A percentile compares a stretch with the other conserved stretches of the same genome.
phyloP scores from a whole-genome alignment of 2,113 vertebrate genomes.

The Amia ocellicauda region DNA sequence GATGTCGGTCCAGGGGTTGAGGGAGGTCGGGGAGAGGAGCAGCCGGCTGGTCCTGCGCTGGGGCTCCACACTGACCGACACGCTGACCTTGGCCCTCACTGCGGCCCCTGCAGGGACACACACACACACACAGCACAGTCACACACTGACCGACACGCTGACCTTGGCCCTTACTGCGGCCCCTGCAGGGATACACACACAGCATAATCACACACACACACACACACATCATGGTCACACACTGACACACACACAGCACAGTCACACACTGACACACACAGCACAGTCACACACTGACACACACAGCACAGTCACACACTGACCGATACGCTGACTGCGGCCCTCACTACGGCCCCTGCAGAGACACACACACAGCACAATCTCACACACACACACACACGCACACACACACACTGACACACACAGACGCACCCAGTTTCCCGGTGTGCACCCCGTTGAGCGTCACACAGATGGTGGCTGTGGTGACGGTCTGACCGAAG shows the following conservation, averaged over 20 bases:
- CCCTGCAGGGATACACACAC: background rate
- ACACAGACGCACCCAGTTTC: conserved; percentile 19
- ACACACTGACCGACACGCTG: conserved; percentile 26
- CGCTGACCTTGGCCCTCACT: conserved; percentile 20
- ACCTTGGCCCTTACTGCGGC: conserved; percentile 23
- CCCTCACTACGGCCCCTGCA: conserved; percentile 16
- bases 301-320: conserved; percentile 21
- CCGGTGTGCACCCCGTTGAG: conserved; percentile 24
- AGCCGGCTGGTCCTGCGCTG: conserved; percentile 16
- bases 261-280: too few species aligned
- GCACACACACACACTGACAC: background rate
- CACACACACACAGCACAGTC: background rate
- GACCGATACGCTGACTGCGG: conserved; percentile 26
- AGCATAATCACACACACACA: background rate
- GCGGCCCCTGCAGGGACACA: conserved; percentile 12
- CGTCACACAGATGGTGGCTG: conserved; percentile 25
- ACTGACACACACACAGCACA: too few species aligned
- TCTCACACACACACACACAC: background rate
- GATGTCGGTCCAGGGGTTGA: conserved; percentile 15
- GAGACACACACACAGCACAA: too few species aligned
- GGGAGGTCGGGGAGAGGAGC: conserved; percentile 11
- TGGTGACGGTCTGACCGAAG: conserved; percentile 17
- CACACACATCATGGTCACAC: background rate
- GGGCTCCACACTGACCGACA: conserved; percentile 31
- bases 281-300: too few species aligned